Percentiles rank a stretch among this genome's conserved stretches.
Evolutionary conservation across 2,797 vertebrate species (phyloP).

Genomic region (Syngnathus acus): DNA sequence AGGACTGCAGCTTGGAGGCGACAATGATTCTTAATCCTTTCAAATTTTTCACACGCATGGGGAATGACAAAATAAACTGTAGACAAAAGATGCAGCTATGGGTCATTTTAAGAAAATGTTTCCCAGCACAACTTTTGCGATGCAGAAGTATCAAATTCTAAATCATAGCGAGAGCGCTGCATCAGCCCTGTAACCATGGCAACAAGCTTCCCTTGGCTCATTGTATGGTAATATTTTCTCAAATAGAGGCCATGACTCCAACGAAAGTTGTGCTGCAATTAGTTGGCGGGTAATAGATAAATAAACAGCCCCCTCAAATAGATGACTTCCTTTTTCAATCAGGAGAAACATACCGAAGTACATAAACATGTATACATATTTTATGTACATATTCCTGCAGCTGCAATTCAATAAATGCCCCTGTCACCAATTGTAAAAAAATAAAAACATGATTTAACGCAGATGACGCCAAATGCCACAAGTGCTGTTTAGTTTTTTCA

Average conservation of each 20-base stretch:
- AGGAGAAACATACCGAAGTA: neutral
- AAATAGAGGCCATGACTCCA: neutral
- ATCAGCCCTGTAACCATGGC: conserved; percentile 38
- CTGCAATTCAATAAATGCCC: neutral
- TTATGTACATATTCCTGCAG: too few relatives aligned
- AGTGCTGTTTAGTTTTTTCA: neutral
- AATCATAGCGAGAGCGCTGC: neutral
- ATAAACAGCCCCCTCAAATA: neutral
- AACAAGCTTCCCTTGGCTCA: conserved; percentile 40
- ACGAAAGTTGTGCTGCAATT: conserved; percentile 2
- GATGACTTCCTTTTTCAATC: too few relatives aligned
- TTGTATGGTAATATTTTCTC: conserved; percentile 7
- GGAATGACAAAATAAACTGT: conserved; percentile 25
- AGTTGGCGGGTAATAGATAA: neutral
- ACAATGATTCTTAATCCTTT: conserved; percentile 9
- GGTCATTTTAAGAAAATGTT: neutral
- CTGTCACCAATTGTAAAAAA: neutral
- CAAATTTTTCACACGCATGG: conserved; percentile 3
- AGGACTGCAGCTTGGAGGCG: neutral
- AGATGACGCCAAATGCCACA: neutral
- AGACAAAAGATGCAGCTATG: neutral
- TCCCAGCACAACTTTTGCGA: neutral
- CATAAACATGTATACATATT: neutral
- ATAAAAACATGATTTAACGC: neutral
- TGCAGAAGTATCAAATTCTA: neutral